Evolutionary conservation across 2,888 invertebrate genomes (phyloP).

Genomic region (Acleris laterana): DNA sequence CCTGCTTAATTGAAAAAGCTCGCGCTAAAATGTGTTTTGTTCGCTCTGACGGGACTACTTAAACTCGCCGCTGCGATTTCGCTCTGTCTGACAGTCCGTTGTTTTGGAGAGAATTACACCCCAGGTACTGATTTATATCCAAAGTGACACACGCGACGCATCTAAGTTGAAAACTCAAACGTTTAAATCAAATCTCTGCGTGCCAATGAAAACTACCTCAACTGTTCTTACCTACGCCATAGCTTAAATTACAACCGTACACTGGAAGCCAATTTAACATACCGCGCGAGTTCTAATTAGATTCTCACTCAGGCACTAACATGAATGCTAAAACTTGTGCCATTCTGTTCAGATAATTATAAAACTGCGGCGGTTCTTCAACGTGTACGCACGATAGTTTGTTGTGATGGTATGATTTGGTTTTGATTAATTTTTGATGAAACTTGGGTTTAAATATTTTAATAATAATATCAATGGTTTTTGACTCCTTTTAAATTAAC

Average conservation of each 20-base stretch:
- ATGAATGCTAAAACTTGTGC: conserved; percentile 34
- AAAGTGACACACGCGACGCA: too few relatives aligned
- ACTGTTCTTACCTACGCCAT: conserved; percentile 15
- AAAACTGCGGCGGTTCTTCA: conserved; percentile 28
- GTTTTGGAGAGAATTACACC: too few relatives aligned
- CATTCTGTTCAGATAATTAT: conserved; percentile 29
- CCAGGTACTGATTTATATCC: too few relatives aligned
- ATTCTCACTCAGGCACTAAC: conserved; percentile 32
- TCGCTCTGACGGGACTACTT: too few relatives aligned
- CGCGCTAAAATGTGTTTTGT: too few relatives aligned
- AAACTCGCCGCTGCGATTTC: too few relatives aligned
- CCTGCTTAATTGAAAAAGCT: too few relatives aligned
- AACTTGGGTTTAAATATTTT: too few relatives aligned
- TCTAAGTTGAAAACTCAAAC: neutral
- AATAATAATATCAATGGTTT: too few relatives aligned
- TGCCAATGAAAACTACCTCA: neutral
- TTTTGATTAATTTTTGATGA: neutral
- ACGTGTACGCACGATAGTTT: neutral
- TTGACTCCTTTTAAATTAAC: too few relatives aligned
- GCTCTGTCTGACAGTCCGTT: too few relatives aligned
- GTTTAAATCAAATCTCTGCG: neutral
- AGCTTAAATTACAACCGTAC: conserved; percentile 37
- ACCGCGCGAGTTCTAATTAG: conserved; percentile 38
- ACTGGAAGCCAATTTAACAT: conserved; percentile 37
- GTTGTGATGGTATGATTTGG: neutral